Percentiles rank a stretch among this genome's conserved stretches.
Conservation (phyloP, 1,140 invertebrate genomes). For the Pseudoatta argentina region DNA sequence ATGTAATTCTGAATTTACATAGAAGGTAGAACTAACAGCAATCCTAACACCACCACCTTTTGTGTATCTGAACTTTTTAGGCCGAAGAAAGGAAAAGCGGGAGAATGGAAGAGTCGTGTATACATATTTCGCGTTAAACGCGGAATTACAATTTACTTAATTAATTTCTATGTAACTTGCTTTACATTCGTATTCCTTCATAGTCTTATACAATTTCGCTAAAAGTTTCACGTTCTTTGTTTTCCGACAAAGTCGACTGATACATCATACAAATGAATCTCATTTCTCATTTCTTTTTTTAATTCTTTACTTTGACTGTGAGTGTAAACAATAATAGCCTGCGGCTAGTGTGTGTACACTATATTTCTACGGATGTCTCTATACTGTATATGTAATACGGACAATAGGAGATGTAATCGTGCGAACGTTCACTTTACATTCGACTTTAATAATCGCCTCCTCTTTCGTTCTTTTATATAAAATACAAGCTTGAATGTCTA, state of each 20-base stretch:
- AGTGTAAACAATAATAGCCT: conserved; percentile 21
- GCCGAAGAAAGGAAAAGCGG: background rate
- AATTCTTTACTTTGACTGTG: background rate
- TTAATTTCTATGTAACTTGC: conserved; percentile 55
- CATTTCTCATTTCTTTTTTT: background rate
- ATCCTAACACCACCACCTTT: conserved; percentile 16
- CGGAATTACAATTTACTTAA: conserved; percentile 50
- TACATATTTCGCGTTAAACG: conserved; percentile 43
- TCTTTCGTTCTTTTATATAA: conserved; percentile 69
- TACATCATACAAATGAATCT: background rate
- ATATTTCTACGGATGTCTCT: background rate
- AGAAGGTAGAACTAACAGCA: conserved; percentile 80
- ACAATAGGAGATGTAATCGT: conserved; percentile 34
- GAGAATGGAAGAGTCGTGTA: conserved; percentile 6
- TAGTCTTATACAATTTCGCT: background rate
- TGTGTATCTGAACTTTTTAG: conserved; percentile 34
- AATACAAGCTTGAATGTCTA: conserved; percentile 63
- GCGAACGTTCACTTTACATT: background rate
- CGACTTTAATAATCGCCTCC: background rate
- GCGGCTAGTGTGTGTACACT: conserved; percentile 34
- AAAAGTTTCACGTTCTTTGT: conserved; percentile 45
- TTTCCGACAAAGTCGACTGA: conserved; percentile 59
- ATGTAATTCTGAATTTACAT: conserved; percentile 85
- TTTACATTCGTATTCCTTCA: conserved; percentile 39
- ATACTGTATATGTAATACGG: conserved; percentile 15